Base-by-base conservation (phyloP, 1,140 invertebrate genomes). In the Contarinia nasturtii region DNA sequence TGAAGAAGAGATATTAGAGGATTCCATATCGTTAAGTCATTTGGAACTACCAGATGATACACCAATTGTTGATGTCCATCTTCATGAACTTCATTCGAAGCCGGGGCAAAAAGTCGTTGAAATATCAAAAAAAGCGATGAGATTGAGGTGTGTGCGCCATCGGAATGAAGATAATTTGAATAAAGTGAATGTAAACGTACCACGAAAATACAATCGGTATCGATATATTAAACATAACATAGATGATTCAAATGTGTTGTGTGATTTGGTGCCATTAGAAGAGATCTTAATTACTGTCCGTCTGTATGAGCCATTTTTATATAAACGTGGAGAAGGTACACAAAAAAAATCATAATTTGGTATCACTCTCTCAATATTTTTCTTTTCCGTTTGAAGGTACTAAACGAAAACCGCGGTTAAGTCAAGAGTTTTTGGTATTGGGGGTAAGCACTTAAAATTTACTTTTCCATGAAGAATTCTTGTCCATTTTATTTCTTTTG, bases 371-470 rank as follows among this genome's bases (percentile, higher is more conserved):
- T n/a, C n/a, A n/a, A n/a, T n/a, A n/a, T n/a, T n/a, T n/a, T n/a
- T n/a, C n/a, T n/a, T n/a, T n/a, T n/a, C n/a, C n/a, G n/a, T n/a
- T n/a, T n/a, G 34, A 44, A 17, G 27, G 33, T 17, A 53, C 45
- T 40, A 42, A 15, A 18, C 57, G 57, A 0, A 59, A 58, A 55
- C 70, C 68, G 8, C 54, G 67, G 21, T 70, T 75, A 40, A 63
- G 64, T 37, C 69, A 72, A 54, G 71, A 79, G 49, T 65, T 79
- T 41, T 55, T 73, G 12, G 64, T 85, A 19, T 54, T 75, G 19
- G 80, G 79, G 63, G 37, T 76, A 83, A 52, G 69, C n/a, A n/a
- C n/a, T n/a, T n/a, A n/a, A n/a, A n/a, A n/a, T n/a, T n/a, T n/a
- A n/a, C n/a, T n/a, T n/a, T n/a, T n/a, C n/a, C n/a, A n/a, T n/a